phyloP scores from a whole-genome alignment of 2,888 invertebrate species.

The Morpho helenor region DNA sequence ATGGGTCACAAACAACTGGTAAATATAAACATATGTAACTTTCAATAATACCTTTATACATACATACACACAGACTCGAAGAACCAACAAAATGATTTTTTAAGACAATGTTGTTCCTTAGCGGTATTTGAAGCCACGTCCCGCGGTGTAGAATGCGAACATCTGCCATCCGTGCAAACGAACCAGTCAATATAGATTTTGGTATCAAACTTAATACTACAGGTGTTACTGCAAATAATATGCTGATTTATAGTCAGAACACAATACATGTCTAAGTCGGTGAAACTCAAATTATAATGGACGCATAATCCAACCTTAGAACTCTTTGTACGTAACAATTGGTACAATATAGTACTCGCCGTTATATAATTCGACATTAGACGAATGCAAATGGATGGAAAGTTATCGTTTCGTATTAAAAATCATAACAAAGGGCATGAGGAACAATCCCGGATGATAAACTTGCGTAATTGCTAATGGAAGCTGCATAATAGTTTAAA shows the following conservation, averaged over 20 bases:
- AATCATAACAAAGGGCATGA: constrained; percentile 17
- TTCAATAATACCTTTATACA: too few species aligned
- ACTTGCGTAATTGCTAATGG: constrained; percentile 4
- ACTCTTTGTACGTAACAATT: constrained; percentile 17
- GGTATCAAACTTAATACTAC: constrained; percentile 1
- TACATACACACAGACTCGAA: too few species aligned
- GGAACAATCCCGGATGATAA: constrained; percentile 9
- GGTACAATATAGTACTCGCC: constrained; percentile 15
- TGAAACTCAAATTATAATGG: constrained; percentile 19
- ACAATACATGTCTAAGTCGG: constrained; percentile 15
- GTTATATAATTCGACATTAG: constrained; percentile 25
- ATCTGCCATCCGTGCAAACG: too few species aligned
- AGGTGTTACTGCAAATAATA: constrained; percentile 1
- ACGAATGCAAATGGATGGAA: constrained; percentile 24
- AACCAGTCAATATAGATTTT: too few species aligned
- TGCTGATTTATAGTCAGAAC: constrained; percentile 19
- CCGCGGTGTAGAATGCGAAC: too few species aligned
- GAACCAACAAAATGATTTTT: too few species aligned
- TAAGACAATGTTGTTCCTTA: too few species aligned
- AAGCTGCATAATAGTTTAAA: constrained; percentile 1
- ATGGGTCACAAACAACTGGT: too few species aligned
- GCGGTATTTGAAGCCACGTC: too few species aligned
- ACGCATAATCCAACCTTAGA: constrained; percentile 21
- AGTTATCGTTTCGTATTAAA: constrained; percentile 23
- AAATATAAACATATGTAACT: too few species aligned